Evolutionary conservation across 2,888 invertebrate species (phyloP).

Genomic region (Escarpia spicata): DNA sequence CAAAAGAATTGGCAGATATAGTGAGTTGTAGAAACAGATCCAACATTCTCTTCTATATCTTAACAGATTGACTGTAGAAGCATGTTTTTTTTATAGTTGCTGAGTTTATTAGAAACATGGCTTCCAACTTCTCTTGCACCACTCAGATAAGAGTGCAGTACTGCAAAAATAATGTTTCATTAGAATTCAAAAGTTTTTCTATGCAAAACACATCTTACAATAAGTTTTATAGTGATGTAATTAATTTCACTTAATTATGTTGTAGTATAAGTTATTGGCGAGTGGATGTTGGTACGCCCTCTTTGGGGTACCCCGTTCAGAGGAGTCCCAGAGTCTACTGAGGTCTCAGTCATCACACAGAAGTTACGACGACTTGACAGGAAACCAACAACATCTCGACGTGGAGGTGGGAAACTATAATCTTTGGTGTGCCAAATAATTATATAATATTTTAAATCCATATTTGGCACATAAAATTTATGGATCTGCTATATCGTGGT

Average conservation of each 20-base stretch:
- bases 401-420: neutral
- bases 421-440: neutral
- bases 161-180: neutral
- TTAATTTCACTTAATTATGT: conserved; percentile 34
- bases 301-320: conserved; percentile 69
- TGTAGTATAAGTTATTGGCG: conserved; percentile 84
- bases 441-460: neutral
- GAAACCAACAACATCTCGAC: neutral
- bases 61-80: no score
- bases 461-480: no score
- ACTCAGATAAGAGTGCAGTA: no score
- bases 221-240: neutral
- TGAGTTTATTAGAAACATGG: no score
- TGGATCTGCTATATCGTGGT: no score
- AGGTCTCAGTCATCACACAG: neutral
- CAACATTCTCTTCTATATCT: no score
- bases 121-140: no score
- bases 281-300: conserved; percentile 84
- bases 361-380: neutral
- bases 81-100: neutral
- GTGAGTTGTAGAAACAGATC: neutral
- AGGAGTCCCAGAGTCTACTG: conserved; percentile 21
- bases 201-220: neutral
- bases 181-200: neutral
- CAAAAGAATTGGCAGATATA: neutral